Conservation (phyloP, 1,140 invertebrate species). For the Ylistrum balloti region DNA sequence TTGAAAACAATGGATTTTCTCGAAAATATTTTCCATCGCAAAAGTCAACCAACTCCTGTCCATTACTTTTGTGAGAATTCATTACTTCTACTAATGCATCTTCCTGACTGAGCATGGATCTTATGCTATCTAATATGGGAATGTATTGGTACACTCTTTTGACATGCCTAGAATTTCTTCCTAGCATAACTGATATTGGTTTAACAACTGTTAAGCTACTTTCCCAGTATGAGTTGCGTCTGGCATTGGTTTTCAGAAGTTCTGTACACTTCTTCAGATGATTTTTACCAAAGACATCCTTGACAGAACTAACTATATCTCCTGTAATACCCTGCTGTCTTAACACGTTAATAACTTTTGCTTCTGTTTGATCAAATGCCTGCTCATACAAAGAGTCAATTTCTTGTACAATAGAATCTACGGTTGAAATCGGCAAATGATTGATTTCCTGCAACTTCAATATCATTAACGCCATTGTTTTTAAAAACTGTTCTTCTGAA, state of each 20-base stretch:
- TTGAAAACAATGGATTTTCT: not conserved
- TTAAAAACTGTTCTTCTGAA: not conserved
- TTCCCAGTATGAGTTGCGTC: not conserved
- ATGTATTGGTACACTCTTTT: not conserved
- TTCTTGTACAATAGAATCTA: not conserved
- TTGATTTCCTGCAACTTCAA: not conserved
- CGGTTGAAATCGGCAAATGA: not conserved
- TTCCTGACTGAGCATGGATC: not conserved
- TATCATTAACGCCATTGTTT: not conserved
- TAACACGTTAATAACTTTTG: not conserved
- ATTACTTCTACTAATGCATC: not conserved
- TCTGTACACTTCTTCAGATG: not conserved
- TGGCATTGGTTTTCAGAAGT: not conserved
- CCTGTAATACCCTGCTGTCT: not conserved
- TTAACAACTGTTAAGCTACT: not conserved
- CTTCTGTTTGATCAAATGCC: not conserved
- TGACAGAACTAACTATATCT: not conserved
- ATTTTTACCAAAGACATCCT: not conserved
- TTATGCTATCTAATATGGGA: slow-evolving; percentile 9
- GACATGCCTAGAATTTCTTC: not conserved
- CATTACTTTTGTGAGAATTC: not conserved
- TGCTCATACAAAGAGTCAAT: not conserved
- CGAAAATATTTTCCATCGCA: not conserved
- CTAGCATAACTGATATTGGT: not conserved
- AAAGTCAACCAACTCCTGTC: not conserved